phyloP scores from a whole-genome alignment of 1,140 invertebrate species.

The Littorina saxatilis region DNA sequence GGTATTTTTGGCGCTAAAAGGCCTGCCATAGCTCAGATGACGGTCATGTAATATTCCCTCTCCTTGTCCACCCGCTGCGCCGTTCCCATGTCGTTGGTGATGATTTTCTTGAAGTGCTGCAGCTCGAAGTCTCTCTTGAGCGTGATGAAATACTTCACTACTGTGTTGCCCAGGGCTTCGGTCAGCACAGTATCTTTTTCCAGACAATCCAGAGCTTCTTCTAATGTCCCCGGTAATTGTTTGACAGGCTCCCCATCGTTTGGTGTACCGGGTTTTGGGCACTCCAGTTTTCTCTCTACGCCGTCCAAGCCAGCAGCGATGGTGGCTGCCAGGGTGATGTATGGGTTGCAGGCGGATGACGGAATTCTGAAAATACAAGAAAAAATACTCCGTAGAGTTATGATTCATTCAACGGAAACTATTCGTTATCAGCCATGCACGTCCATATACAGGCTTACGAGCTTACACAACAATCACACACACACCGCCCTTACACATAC shows the following conservation, averaged over 20 bases:
- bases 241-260: background rate
- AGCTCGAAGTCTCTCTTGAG: slow-evolving; percentile 12
- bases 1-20: too few species aligned
- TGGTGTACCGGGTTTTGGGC: background rate
- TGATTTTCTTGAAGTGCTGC: background rate
- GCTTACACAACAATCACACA: too few species aligned
- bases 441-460: too few species aligned
- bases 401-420: too few species aligned
- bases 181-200: slow-evolving; percentile 27
- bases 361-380: slow-evolving; percentile 9
- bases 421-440: too few species aligned
- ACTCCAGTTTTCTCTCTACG: slow-evolving; percentile 30
- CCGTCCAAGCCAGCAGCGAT: slow-evolving; percentile 43
- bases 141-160: slow-evolving; percentile 19
- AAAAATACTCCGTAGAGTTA: too few species aligned
- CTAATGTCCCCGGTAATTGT: slow-evolving; percentile 10
- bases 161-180: slow-evolving; percentile 4
- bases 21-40: slow-evolving; percentile 6
- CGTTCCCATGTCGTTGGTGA: background rate
- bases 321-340: slow-evolving; percentile 34
- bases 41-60: slow-evolving; percentile 7
- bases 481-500: too few species aligned
- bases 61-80: background rate
- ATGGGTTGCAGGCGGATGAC: slow-evolving; percentile 37
- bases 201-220: slow-evolving; percentile 15